These are phyloP conservation scores for Nomada goodeniana DNA, from an alignment of 2,888 invertebrate species.

Conservation along the genomic window DNA sequence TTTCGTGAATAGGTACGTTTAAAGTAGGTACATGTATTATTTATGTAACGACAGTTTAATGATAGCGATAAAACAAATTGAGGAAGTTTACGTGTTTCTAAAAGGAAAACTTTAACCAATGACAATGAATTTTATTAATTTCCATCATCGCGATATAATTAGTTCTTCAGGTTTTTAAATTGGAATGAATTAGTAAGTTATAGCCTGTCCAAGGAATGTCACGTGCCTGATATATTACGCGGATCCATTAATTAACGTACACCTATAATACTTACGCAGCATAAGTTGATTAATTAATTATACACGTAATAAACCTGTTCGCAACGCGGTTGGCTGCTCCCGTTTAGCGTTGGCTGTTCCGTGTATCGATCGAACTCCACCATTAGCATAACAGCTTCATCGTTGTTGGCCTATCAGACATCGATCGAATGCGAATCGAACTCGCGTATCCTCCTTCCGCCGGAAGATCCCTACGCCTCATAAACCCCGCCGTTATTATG, in stretches of 20 bases:
- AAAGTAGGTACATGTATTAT: too few species aligned
- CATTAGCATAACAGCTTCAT: constrained; percentile 60
- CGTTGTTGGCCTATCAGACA: constrained; percentile 44
- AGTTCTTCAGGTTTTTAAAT: too few species aligned
- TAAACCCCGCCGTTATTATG: constrained; percentile 19
- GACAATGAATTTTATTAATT: too few species aligned
- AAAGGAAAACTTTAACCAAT: too few species aligned
- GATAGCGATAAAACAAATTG: too few species aligned
- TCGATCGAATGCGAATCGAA: constrained; percentile 35
- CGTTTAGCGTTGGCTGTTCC: constrained; percentile 53
- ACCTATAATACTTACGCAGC: constrained; percentile 28
- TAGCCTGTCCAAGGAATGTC: neutral
- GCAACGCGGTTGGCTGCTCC: constrained; percentile 38
- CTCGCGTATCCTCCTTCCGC: neutral
- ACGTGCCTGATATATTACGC: constrained; percentile 58
- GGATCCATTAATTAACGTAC: constrained; percentile 58
- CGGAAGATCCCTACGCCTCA: constrained; percentile 17
- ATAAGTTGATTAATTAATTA: constrained; percentile 65
- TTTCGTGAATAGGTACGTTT: too few species aligned
- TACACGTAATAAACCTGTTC: constrained; percentile 61
- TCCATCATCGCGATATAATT: too few species aligned
- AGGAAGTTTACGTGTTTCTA: too few species aligned
- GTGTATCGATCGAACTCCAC: constrained; percentile 50
- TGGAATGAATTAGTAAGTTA: neutral
- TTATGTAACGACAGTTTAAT: too few species aligned